Evolutionary conservation across 2,888 invertebrate genomes (phyloP).

Genomic region (Ectobius pallidus): DNA sequence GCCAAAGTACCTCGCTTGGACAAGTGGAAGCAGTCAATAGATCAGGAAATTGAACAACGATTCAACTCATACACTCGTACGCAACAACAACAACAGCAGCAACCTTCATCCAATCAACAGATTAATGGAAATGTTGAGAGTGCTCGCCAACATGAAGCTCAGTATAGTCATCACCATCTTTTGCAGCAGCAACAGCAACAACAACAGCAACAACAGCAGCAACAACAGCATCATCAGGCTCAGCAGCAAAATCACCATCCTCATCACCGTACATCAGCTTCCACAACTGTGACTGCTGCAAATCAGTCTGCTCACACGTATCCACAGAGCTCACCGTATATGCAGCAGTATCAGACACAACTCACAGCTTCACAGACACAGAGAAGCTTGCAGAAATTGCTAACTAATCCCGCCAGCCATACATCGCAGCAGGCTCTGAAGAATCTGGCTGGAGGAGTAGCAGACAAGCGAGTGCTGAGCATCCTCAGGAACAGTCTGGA

Average conservation of each 20-base stretch:
- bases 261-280: too few relatives aligned
- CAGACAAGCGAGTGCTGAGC: slow-evolving; percentile 74
- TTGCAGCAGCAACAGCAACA: slow-evolving; percentile 36
- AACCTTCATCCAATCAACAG: slow-evolving; percentile 4
- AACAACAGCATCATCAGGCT: slow-evolving; percentile 9
- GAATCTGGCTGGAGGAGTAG: slow-evolving; percentile 50
- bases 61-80: slow-evolving; percentile 54
- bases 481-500: slow-evolving; percentile 74
- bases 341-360: slow-evolving; percentile 19
- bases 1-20: slow-evolving; percentile 59
- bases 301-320: not conserved
- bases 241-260: too few relatives aligned
- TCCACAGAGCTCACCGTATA: slow-evolving; percentile 8
- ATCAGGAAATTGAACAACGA: slow-evolving; percentile 62
- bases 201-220: slow-evolving; percentile 14
- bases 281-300: not conserved
- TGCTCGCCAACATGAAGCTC: slow-evolving; percentile 5
- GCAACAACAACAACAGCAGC: slow-evolving; percentile 36
- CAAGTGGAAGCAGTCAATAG: slow-evolving; percentile 60
- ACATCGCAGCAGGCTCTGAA: not conserved
- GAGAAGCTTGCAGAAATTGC: slow-evolving; percentile 6
- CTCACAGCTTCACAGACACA: too few relatives aligned
- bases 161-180: slow-evolving; percentile 39
- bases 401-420: slow-evolving; percentile 47
- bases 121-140: not conserved